Evolutionary conservation across 2,113 vertebrate genomes (phyloP).

Genomic region (Agapornis roseicollis): DNA sequence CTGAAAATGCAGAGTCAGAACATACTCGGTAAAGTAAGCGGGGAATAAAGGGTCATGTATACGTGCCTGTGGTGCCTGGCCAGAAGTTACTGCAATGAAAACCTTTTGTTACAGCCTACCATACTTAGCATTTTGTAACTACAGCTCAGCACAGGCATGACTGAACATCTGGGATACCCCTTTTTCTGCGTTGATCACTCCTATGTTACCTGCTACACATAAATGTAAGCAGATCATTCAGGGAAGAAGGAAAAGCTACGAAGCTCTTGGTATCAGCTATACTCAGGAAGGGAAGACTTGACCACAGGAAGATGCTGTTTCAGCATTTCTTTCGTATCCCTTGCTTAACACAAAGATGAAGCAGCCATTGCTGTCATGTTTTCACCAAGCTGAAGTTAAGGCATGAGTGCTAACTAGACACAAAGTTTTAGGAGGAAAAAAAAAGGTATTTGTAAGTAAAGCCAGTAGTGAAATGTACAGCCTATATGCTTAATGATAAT

Average conservation of each 20-base stretch:
- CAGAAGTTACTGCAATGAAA: background rate
- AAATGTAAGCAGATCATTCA: background rate
- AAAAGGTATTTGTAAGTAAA: background rate
- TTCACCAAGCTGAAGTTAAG: background rate
- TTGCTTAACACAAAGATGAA: background rate
- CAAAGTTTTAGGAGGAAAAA: background rate
- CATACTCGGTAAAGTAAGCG: background rate
- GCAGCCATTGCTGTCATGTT: background rate
- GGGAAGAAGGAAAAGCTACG: background rate
- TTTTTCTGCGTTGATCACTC: background rate
- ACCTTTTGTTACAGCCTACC: background rate
- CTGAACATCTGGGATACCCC: background rate
- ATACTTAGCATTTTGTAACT: background rate
- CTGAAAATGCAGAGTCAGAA: background rate
- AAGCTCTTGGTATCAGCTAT: background rate
- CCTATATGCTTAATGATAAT: background rate
- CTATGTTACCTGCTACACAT: background rate
- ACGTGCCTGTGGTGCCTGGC: background rate
- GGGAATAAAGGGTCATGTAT: background rate
- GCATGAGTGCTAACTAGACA: background rate
- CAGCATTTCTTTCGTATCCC: background rate
- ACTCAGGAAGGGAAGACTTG: background rate
- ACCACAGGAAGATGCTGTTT: background rate
- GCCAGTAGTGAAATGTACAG: background rate
- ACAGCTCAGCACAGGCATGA: background rate